Percentiles rank a stretch among this genome's conserved stretches.
Conservation (phyloP, 2,113 vertebrate species). For the Trinectes maculatus region DNA sequence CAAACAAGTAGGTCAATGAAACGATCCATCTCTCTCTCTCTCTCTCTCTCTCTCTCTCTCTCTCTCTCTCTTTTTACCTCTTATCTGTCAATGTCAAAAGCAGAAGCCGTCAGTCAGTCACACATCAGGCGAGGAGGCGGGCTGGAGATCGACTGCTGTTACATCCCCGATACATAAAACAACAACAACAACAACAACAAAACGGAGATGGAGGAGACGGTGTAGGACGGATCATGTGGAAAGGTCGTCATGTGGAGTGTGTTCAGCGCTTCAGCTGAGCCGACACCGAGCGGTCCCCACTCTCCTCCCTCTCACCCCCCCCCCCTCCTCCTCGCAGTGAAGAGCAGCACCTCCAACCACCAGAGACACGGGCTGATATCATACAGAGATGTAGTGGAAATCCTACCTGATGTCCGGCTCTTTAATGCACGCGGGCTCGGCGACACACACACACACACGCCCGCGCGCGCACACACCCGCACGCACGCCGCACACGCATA, state of each 20-base stretch:
- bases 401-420: constrained; percentile 79
- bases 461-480: constrained; percentile 22
- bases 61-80: constrained; percentile 17
- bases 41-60: background rate
- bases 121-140: constrained; percentile 31
- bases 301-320: no score
- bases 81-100: constrained; percentile 68
- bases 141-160: constrained; percentile 5
- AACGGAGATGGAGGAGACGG: background rate
- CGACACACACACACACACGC: constrained; percentile 18
- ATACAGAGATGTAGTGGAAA: constrained; percentile 14
- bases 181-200: no score
- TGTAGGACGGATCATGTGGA: constrained; percentile 6
- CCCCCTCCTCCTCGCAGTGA: constrained; percentile 41
- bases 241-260: constrained; percentile 53
- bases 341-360: constrained; percentile 24
- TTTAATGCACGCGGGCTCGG: constrained; percentile 75
- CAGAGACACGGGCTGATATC: constrained; percentile 11
- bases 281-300: constrained; percentile 58
- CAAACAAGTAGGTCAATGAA: constrained; percentile 59
- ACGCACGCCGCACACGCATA: constrained; percentile 53
- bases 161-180: background rate
- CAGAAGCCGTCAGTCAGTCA: constrained; percentile 46
- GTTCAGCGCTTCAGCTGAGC: constrained; percentile 64
- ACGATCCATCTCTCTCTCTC: background rate